These are phyloP conservation scores for Rambutsinella grinnellia DNA, from an alignment of 2,888 invertebrate genomes.

Conservation along the genomic window DNA sequence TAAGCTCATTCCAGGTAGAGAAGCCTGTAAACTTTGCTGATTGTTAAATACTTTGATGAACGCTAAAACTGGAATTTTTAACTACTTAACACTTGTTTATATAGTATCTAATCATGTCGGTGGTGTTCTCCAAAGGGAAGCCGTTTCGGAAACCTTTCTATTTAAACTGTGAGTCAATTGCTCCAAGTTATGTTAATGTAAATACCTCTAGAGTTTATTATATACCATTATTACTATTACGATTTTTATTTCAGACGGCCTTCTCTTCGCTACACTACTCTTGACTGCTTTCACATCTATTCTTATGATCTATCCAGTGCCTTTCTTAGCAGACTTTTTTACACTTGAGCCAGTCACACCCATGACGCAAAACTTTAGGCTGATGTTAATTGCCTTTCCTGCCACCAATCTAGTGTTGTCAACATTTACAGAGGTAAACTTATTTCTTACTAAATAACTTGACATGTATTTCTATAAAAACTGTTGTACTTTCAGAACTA, in stretches of 20 bases:
- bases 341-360: constrained; percentile 72
- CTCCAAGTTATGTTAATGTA: too few relatives aligned
- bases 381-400: constrained; percentile 75
- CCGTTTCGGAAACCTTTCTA: constrained; percentile 77
- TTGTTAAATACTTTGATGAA: too few relatives aligned
- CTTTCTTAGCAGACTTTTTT: constrained; percentile 73
- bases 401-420: constrained; percentile 74
- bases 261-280: constrained; percentile 74
- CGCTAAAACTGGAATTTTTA: too few relatives aligned
- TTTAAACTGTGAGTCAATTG: constrained; percentile 73
- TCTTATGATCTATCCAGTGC: constrained; percentile 74
- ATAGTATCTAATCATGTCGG: constrained; percentile 83
- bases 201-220: too few relatives aligned
- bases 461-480: too few relatives aligned
- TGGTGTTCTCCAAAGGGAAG: constrained; percentile 84
- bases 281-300: constrained; percentile 74
- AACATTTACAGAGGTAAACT: constrained; percentile 75
- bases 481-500: constrained; percentile 43
- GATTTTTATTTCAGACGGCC: constrained; percentile 73
- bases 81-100: too few relatives aligned
- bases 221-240: too few relatives aligned
- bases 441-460: background rate
- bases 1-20: constrained; percentile 84
- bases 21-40: too few relatives aligned
- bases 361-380: constrained; percentile 71